Conservation (phyloP, 92 coral and sea anemone genomes). For the Epizoanthus rinbou region DNA sequence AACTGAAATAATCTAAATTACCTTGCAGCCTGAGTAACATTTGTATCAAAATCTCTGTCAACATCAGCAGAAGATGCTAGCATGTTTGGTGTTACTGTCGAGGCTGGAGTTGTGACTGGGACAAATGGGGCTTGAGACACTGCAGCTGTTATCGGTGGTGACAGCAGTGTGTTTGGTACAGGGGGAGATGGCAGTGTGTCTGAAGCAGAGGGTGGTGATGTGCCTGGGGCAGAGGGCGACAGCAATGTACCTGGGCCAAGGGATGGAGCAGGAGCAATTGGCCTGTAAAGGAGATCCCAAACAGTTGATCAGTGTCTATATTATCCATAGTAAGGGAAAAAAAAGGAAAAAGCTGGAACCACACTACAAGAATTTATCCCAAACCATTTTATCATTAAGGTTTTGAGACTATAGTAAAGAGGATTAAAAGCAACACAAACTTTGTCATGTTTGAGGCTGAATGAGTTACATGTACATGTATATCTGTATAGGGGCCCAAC, state of each 20-base stretch:
- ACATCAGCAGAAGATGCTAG: background rate
- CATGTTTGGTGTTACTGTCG: background rate
- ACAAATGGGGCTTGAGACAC: background rate
- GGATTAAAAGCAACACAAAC: too few relatives aligned
- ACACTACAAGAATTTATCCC: too few relatives aligned
- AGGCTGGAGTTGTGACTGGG: background rate
- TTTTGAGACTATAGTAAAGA: too few relatives aligned
- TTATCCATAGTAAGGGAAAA: too few relatives aligned
- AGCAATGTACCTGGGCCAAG: background rate
- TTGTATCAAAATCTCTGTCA: background rate
- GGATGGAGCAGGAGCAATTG: constrained; percentile 38
- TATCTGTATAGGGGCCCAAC: too few relatives aligned
- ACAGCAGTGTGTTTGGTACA: background rate
- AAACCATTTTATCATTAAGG: too few relatives aligned
- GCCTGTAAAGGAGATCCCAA: background rate
- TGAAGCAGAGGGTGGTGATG: background rate
- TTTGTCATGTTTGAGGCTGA: too few relatives aligned
- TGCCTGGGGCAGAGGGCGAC: background rate
- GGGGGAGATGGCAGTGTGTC: background rate
- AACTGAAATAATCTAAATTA: too few relatives aligned
- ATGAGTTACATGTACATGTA: too few relatives aligned
- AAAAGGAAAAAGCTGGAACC: too few relatives aligned
- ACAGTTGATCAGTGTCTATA: too few relatives aligned
- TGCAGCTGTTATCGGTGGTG: background rate
- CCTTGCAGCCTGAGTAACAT: too few relatives aligned